Conservation (phyloP, 2,113 vertebrate species). For the Pangasianodon gigas region DNA sequence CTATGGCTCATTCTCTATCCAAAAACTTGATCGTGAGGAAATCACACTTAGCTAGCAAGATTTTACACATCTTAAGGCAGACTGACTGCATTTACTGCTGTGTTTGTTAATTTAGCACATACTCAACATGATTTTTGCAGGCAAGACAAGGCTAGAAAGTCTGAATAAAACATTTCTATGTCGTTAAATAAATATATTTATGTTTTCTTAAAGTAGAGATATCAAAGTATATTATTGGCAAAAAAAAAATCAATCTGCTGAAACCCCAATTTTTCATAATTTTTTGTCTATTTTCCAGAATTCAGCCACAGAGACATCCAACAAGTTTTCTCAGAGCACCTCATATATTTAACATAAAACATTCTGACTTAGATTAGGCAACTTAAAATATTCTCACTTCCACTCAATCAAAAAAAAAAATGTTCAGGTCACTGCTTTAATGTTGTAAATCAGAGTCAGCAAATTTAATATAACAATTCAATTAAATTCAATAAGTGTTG, state of each 20-base stretch:
- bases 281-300: neutral
- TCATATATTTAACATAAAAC: neutral
- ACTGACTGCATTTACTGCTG: neutral
- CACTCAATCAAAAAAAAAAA: neutral
- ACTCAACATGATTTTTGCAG: neutral
- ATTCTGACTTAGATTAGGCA: neutral
- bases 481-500: neutral
- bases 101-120: neutral
- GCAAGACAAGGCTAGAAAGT: neutral
- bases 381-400: neutral
- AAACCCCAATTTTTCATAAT: neutral
- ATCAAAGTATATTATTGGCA: neutral
- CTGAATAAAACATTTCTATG: neutral
- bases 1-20: neutral
- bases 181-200: neutral
- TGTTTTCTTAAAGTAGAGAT: neutral
- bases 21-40: neutral
- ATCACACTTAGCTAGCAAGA: neutral
- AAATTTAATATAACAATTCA: neutral
- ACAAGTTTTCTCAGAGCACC: neutral
- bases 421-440: neutral
- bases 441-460: neutral
- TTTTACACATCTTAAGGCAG: neutral
- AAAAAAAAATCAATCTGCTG: neutral
- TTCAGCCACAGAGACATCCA: neutral